phyloP scores from a whole-genome alignment of 2,888 invertebrate species.

The Urechis unicinctus region DNA sequence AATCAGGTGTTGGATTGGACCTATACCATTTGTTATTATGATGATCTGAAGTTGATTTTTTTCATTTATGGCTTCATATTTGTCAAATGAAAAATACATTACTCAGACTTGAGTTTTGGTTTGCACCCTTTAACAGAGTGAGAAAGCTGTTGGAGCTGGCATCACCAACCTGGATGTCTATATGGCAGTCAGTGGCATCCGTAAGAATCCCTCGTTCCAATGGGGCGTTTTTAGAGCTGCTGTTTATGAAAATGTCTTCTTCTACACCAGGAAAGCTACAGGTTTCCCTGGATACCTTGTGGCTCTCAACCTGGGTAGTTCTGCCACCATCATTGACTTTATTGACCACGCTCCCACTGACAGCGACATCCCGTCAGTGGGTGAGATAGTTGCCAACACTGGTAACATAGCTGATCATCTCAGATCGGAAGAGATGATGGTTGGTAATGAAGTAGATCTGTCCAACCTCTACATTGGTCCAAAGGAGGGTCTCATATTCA shows the following conservation, averaged over 20 bases:
- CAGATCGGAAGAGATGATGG: slow-evolving; percentile 10
- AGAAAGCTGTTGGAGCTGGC: slow-evolving; percentile 26
- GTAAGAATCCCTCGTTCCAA: slow-evolving; percentile 38
- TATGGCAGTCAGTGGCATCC: slow-evolving; percentile 26
- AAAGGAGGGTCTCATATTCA: slow-evolving; percentile 19
- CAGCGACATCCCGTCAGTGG: slow-evolving; percentile 6
- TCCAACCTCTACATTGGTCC: slow-evolving; percentile 10
- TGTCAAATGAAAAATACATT: too few relatives aligned
- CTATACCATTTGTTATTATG: too few relatives aligned
- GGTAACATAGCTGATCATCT: slow-evolving; percentile 13
- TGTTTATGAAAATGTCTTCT: slow-evolving; percentile 26
- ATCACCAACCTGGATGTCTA: slow-evolving; percentile 27
- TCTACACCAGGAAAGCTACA: slow-evolving; percentile 36
- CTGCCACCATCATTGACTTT: slow-evolving; percentile 14
- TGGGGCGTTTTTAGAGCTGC: slow-evolving; percentile 32
- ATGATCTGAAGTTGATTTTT: too few relatives aligned
- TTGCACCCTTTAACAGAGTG: slow-evolving; percentile 22
- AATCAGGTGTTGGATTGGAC: too few relatives aligned
- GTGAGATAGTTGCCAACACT: slow-evolving; percentile 16
- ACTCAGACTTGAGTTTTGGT: too few relatives aligned
- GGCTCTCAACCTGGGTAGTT: slow-evolving; percentile 35
- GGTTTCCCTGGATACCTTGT: slow-evolving; percentile 43
- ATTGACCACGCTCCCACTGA: neutral
- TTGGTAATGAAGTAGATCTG: slow-evolving; percentile 11
- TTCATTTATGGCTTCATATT: too few relatives aligned